These are phyloP conservation scores for Smithornis capensis DNA, from an alignment of 2,113 vertebrate genomes.

Conservation along the genomic window DNA sequence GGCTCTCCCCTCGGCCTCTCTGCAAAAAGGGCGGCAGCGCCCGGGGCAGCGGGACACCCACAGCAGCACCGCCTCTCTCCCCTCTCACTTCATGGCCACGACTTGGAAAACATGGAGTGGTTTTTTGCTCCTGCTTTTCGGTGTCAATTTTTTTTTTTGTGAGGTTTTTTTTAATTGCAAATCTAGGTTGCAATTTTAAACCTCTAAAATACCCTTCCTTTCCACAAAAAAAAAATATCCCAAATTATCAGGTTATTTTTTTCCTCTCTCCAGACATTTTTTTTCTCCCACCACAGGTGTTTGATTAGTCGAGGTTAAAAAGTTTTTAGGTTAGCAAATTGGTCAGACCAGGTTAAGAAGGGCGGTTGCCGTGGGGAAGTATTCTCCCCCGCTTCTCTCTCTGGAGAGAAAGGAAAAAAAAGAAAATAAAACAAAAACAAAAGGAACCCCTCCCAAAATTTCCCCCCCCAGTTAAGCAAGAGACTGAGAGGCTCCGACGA, in stretches of 20 bases:
- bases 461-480: conserved; percentile 2
- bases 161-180: background rate
- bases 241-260: conserved; percentile 56
- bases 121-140: background rate
- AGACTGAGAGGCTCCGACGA: conserved; percentile 19
- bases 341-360: background rate
- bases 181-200: background rate
- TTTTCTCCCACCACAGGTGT: background rate
- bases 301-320: conserved; percentile 26
- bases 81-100: conserved; percentile 66
- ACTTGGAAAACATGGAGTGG: conserved; percentile 36
- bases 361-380: background rate
- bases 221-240: background rate
- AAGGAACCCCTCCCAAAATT: background rate
- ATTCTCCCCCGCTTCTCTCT: background rate
- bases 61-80: background rate
- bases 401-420: background rate
- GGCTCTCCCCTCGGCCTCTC: background rate
- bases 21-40: background rate
- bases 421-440: background rate
- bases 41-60: conserved; percentile 24
- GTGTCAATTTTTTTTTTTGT: background rate
- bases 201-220: background rate
- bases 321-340: conserved; percentile 32
- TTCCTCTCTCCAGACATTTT: conserved; percentile 69